phyloP scores from a whole-genome alignment of 1,140 invertebrate genomes.

The Nylanderia fulva region DNA sequence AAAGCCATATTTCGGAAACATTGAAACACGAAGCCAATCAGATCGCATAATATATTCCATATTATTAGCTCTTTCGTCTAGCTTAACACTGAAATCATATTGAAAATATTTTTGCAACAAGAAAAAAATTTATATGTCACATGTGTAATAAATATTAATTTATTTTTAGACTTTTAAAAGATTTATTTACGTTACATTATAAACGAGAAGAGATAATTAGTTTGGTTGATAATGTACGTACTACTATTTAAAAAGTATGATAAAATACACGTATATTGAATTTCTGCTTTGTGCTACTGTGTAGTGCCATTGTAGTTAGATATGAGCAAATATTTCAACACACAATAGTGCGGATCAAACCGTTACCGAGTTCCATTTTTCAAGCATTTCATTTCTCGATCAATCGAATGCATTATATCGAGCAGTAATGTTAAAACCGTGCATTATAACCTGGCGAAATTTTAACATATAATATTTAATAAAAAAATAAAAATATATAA shows the following conservation, averaged over 20 bases:
- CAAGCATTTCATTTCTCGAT: constrained; percentile 44
- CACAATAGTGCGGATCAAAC: constrained; percentile 27
- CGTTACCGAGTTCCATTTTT: constrained; percentile 18
- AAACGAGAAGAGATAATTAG: neutral
- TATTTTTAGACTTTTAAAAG: neutral
- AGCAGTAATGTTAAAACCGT: constrained; percentile 7
- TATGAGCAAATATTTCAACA: constrained; percentile 48
- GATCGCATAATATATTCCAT: constrained; percentile 17
- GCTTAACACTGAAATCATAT: neutral
- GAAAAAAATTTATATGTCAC: neutral
- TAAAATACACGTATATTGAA: constrained; percentile 13
- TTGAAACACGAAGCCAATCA: neutral
- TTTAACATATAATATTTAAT: neutral
- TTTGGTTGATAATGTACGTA: neutral
- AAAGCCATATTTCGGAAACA: constrained; percentile 46
- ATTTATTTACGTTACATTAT: neutral
- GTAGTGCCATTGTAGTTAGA: constrained; percentile 41
- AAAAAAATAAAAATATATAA: too few relatives aligned
- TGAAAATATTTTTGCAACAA: neutral
- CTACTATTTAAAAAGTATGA: neutral
- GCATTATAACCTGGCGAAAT: constrained; percentile 19
- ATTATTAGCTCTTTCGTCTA: too few relatives aligned
- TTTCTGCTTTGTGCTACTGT: constrained; percentile 27
- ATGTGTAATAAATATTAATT: neutral
- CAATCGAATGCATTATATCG: constrained; percentile 2